Evolutionary conservation across 2,888 invertebrate genomes (phyloP).

Genomic region (Eledone cirrhosa): DNA sequence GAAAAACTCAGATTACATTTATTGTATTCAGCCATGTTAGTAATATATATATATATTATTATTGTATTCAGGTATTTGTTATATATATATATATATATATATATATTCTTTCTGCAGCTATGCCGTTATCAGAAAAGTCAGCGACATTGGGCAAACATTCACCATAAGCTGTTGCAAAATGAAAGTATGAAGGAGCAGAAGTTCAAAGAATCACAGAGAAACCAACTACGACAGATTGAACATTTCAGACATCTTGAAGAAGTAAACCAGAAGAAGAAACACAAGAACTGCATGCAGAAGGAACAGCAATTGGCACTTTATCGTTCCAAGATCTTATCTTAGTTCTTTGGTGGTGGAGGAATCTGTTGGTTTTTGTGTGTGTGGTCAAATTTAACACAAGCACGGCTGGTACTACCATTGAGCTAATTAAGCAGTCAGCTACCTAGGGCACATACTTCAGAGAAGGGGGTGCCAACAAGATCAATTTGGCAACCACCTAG

Average conservation of each 20-base stretch:
- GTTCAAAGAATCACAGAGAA: slow-evolving; percentile 43
- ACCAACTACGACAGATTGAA: slow-evolving; percentile 49
- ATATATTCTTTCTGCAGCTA: slow-evolving; percentile 42
- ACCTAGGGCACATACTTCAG: no score
- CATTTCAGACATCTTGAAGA: slow-evolving; percentile 52
- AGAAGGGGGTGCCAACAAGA: no score
- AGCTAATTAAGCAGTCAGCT: no score
- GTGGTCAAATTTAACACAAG: no score
- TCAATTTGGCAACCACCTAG: no score
- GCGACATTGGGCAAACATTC: slow-evolving; percentile 45
- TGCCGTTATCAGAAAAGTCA: slow-evolving; percentile 46
- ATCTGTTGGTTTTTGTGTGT: no score
- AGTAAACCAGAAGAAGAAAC: slow-evolving; percentile 50
- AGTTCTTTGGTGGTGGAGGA: no score
- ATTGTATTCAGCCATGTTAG: no score
- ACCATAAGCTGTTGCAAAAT: slow-evolving; percentile 45
- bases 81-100: not conserved
- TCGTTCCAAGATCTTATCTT: slow-evolving; percentile 44
- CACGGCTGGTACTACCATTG: no score
- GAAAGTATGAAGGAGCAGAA: slow-evolving; percentile 38
- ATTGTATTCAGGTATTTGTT: no score
- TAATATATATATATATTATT: no score
- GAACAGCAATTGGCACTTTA: slow-evolving; percentile 51
- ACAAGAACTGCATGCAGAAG: slow-evolving; percentile 46
- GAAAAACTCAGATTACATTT: no score